phyloP scores from a whole-genome alignment of 2,888 invertebrate species.

The Ichneumoninae sp. region DNA sequence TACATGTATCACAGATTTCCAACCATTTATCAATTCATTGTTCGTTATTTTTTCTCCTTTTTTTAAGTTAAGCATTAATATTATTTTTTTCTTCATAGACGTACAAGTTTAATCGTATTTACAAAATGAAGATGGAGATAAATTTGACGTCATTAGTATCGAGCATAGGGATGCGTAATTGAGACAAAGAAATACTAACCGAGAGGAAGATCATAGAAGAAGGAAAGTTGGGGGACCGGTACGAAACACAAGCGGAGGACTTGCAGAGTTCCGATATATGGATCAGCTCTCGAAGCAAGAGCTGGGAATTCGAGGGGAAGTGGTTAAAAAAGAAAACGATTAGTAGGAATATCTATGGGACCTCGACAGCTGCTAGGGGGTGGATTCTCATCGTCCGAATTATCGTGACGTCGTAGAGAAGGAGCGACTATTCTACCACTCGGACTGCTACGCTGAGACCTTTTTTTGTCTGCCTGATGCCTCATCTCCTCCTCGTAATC shows the following conservation, averaged over 20 bases:
- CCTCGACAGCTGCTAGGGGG: conserved; percentile 86
- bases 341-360: conserved; percentile 79
- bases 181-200: conserved; percentile 9
- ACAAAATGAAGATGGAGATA: conserved; percentile 42
- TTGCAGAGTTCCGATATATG: conserved; percentile 21
- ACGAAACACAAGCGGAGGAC: conserved; percentile 34
- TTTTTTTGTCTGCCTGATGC: conserved; percentile 75
- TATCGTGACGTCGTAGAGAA: conserved; percentile 76
- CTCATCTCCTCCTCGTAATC: conserved; percentile 77
- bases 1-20: conserved; percentile 80
- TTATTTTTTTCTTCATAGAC: conserved; percentile 44
- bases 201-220: conserved; percentile 5
- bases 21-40: conserved; percentile 64
- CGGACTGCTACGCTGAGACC: conserved; percentile 65
- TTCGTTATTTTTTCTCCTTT: conserved; percentile 41
- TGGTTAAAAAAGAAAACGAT: conserved; percentile 76
- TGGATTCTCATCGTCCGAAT: conserved; percentile 85
- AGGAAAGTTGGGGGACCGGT: neutral
- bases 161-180: neutral
- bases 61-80: conserved; percentile 71
- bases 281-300: conserved; percentile 1
- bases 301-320: neutral
- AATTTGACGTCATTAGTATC: conserved; percentile 13
- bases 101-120: conserved; percentile 56
- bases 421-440: conserved; percentile 45